Evolutionary conservation across 2,888 invertebrate genomes (phyloP), one percentile per base, ranked within the genome.

Genomic region (Lottia gigantea): DNA sequence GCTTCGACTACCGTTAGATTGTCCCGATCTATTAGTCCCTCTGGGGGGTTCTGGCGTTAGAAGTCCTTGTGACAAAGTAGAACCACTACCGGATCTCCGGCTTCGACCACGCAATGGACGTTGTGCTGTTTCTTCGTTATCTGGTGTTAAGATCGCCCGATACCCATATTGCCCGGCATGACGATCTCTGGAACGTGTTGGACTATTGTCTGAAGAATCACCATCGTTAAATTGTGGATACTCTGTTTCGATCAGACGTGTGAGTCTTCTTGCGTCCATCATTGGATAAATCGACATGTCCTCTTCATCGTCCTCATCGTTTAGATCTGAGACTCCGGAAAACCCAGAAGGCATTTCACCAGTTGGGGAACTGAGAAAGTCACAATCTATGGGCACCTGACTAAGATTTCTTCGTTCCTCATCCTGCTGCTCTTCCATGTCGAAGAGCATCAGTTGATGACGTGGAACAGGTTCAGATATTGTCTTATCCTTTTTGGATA

Each of bases 391-490:
- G 2, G 55, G 55, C 23, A 55, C 7, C 19, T 55, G 19, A 11
- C 55, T 55, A 55, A 23, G 19, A 6, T 19, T 46, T 46, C 31
- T 45, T 61, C 73, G 40, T 55, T 71, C 70, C n/a, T 70, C 64
- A n/a, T 78, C 73, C 15, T 71, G 75, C 62, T 68, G 65, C 46
- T 80, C 76, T 63, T 77, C 71, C 63, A 68, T 70, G 46, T 84
- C 83, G 46, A 83, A 72, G 1, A 80, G 67, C 1, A 79, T 73
- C 25, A 84, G 74, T 71, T 83, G 81, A 49, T 83, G 83, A 2
- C 80, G 78, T 0, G 80, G 80, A 16, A 84, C 76, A 0, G 83
- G 82, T 19, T 79, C 77, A 62, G 81, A 83, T 40, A 85, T 74
- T 4, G 71, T 71, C 8, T 78, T 70, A 63, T 85, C 83, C 15